Evolutionary conservation across 2,113 vertebrate species (phyloP).

Genomic region (Galemys pyrenaicus): DNA sequence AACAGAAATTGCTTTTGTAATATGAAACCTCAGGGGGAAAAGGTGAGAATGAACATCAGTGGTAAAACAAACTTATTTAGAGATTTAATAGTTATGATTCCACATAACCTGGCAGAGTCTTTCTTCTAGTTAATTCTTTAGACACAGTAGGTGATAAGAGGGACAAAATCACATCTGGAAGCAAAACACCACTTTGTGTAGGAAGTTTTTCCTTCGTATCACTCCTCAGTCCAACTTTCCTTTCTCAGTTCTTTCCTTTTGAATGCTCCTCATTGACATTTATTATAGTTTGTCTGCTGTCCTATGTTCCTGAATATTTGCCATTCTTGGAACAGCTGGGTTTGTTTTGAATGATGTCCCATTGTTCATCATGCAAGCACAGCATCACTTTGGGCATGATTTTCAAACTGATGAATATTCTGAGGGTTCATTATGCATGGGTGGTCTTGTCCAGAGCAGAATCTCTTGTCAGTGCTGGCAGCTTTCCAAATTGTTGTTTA

Average conservation of each 20-base stretch:
- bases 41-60: background rate
- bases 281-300: background rate
- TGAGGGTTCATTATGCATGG: background rate
- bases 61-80: background rate
- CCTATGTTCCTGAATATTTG: background rate
- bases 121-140: background rate
- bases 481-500: background rate
- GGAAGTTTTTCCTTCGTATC: background rate
- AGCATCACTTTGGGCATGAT: background rate
- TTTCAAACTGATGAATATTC: conserved; percentile 50
- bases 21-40: background rate
- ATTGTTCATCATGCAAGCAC: background rate
- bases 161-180: background rate
- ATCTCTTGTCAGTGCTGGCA: background rate
- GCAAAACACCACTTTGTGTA: background rate
- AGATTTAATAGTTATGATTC: background rate
- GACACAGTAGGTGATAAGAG: background rate
- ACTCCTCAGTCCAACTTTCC: background rate
- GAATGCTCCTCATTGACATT: background rate
- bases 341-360: conserved; percentile 22
- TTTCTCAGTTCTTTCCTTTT: background rate
- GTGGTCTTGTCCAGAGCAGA: conserved; percentile 19
- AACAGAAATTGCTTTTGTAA: conserved; percentile 14
- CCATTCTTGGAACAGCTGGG: background rate
- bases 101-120: background rate